Evolutionary conservation across 2,888 invertebrate genomes (phyloP), one percentile per base, ranked within the genome.

Genomic region (Euproctis similis): DNA sequence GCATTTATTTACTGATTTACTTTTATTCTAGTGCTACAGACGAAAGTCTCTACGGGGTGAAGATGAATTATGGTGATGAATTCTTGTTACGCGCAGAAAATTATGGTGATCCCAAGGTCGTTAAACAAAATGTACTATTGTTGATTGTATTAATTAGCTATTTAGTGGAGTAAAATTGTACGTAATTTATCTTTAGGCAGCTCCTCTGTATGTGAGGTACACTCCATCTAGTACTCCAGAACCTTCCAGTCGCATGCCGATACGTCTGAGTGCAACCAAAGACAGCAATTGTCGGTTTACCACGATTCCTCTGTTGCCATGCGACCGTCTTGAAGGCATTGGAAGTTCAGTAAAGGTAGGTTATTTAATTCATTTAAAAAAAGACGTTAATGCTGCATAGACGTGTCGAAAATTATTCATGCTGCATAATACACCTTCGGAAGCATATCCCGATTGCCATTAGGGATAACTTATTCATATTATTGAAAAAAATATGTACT

Each of bases 41-140:
- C 38, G 68, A 69, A 49, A 56, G 37, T 28, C 34, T 61, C 23
- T 55, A 32, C 27, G 80, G 77, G 2, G 58, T 52, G 17, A 74
- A 78, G 64, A 53, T 81, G 61, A 74, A 72, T 36, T 82, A 78
- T 35, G 81, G 81, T 7, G 82, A 84, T 33, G 82, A 82, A 46
- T 84, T 84, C 43, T 50, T 80, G 23, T 47, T 84, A 31, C 62
- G 42, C 39, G 73, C 77, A 11, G 82, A 76, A 50, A 82, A 84
- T 58, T 82, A 82, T 39, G 81, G 67, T 19, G 72, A 84, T 29
- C 74, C 80, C 3, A 29, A 60, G 58, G 82, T 78, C 4, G 6
- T 14, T 4, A 14, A 14, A n/a, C n/a, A n/a, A n/a, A n/a, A n/a
- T n/a, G n/a, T 45, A 51, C 34, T 37, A 19, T 23, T 35, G 19